phyloP scores from a whole-genome alignment of 2,797 vertebrate genomes.

The Parauchenoglanis punctatus region DNA sequence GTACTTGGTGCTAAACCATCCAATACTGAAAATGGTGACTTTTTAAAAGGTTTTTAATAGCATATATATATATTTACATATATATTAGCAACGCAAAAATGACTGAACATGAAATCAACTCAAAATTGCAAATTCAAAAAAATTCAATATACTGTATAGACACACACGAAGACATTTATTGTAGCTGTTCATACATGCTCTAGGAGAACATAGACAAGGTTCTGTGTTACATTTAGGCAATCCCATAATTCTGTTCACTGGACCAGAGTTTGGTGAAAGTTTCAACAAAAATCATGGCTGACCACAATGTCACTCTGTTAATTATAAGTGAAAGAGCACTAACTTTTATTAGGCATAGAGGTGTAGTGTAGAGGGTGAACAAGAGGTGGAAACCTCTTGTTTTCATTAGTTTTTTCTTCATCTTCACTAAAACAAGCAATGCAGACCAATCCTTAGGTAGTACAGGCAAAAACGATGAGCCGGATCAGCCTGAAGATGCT shows the following conservation, averaged over 20 bases:
- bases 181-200: not conserved
- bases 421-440: not conserved
- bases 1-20: not conserved
- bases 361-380: not conserved
- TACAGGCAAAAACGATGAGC: not conserved
- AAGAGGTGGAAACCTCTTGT: no score
- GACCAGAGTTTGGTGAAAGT: not conserved
- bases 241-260: constrained; percentile 1
- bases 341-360: not conserved
- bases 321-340: not conserved
- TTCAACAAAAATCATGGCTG: not conserved
- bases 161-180: not conserved
- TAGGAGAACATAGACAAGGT: not conserved
- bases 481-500: not conserved
- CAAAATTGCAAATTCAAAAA: not conserved
- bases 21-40: not conserved
- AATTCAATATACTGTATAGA: not conserved
- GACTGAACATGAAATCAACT: not conserved
- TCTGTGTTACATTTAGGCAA: not conserved
- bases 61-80: not conserved
- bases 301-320: not conserved
- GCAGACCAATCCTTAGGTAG: not conserved
- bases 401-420: not conserved
- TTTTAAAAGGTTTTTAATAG: not conserved
- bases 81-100: not conserved